Evolutionary conservation across 2,888 invertebrate species (phyloP), one percentile per base, ranked within the genome.

Genomic region (Drosophila vallismaia): DNA sequence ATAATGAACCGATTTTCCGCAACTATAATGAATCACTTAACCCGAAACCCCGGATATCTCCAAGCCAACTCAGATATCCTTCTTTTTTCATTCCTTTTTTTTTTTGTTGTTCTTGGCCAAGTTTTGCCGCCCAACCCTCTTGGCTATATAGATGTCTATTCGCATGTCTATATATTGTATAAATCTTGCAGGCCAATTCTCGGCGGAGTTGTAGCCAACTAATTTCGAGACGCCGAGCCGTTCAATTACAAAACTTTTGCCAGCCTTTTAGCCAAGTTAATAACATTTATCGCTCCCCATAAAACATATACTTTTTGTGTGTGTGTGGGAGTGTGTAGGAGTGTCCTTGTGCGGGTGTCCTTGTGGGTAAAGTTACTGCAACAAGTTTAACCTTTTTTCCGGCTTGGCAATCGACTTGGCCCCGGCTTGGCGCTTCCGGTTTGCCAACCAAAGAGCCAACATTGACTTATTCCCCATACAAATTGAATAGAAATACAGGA

Each of bases 221-320:
- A 64, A 82, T 76, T 77, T 72, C 48, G 49, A 42, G 67, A 67
- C 68, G 71, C 71, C 59, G 49, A 49, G 67, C 52, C 67, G 74
- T 76, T 86, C 86, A 86, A 86, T 82, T 82, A 84, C 81, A 50
- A 84, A 82, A 82, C 67, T 86, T 82, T 78, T 72, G 69, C 69
- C 53, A 46, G 62, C 19, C 19, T 19, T 19, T 19, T 19, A 19
- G 19, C 62, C 72, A 86, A 82, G 84, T 77, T 84, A 84, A 86
- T 82, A 86, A 71, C 81, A 77, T 80, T 82, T 84, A 82, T 80
- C 73, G 82, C 58, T 73, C 36, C 68, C 68, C 81, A 84, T 84
- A 80, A 77, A 83, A 74, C 77, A 83, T 60, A 64, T 56, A 60
- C 40, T 14, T 26, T 14, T 14, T 67, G 49, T 57, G 31, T 29